Evolutionary conservation across 2,797 vertebrate species (phyloP).

Genomic region (Lepilemur septentrionalis): DNA sequence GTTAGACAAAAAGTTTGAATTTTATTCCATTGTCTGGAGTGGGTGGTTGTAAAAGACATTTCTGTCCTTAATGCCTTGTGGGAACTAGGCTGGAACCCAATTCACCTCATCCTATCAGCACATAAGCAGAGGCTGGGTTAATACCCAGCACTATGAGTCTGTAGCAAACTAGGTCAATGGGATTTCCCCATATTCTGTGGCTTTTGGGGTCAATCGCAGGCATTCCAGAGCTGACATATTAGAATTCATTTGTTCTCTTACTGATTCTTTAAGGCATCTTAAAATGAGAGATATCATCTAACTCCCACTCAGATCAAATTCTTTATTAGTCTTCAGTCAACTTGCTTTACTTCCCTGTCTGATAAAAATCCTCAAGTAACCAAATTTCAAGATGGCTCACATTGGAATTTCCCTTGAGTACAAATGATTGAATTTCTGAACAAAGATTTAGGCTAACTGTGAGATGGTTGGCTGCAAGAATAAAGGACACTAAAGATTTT

Average conservation of each 20-base stretch:
- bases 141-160: not conserved
- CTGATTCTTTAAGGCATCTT: slow-evolving; percentile 42
- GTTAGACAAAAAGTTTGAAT: not conserved
- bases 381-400: not conserved
- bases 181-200: slow-evolving; percentile 9
- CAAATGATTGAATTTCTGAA: slow-evolving; percentile 16
- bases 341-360: slow-evolving; percentile 48
- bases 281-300: slow-evolving; percentile 31
- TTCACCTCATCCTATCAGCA: slow-evolving; percentile 46
- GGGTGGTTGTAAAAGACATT: slow-evolving; percentile 51
- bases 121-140: slow-evolving; percentile 4
- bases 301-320: slow-evolving; percentile 45
- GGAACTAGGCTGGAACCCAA: slow-evolving; percentile 67
- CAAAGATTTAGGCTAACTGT: slow-evolving; percentile 2
- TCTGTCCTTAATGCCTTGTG: slow-evolving; percentile 51
- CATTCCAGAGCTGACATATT: not conserved
- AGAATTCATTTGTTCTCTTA: not conserved
- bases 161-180: slow-evolving; percentile 59
- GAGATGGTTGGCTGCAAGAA: not conserved
- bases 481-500: not conserved
- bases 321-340: not conserved
- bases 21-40: not conserved
- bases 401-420: slow-evolving; percentile 14
- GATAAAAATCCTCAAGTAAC: slow-evolving; percentile 41
- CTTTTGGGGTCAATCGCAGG: not conserved